Evolutionary conservation across 2,113 vertebrate genomes (phyloP).

Genomic region (Indicator maculatus): DNA sequence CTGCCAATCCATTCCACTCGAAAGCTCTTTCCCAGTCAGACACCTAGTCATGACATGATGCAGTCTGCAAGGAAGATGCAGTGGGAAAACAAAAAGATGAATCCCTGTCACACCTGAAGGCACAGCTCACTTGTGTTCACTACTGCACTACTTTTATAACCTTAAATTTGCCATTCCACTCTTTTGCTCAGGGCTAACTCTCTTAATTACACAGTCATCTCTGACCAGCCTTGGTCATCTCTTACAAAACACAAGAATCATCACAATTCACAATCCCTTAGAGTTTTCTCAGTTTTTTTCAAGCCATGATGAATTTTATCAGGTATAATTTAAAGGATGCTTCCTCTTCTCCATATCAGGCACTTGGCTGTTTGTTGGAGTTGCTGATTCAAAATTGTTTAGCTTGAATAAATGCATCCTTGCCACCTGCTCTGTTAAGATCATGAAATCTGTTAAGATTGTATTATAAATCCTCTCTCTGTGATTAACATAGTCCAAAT

Average conservation of each 20-base stretch:
- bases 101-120: neutral
- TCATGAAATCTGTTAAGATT: neutral
- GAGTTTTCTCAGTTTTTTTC: neutral
- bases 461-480: neutral
- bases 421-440: neutral
- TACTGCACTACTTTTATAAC: neutral
- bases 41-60: neutral
- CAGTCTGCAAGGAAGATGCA: neutral
- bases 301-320: neutral
- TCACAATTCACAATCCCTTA: neutral
- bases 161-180: neutral
- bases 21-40: neutral
- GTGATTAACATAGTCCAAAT: neutral
- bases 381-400: neutral
- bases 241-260: neutral
- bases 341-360: neutral
- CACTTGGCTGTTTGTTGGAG: neutral
- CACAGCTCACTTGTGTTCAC: neutral
- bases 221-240: neutral
- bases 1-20: too few relatives aligned
- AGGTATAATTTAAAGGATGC: neutral
- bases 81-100: neutral
- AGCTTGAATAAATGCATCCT: neutral
- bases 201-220: too few relatives aligned
- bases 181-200: neutral